Conservation (phyloP, 92 coral and sea anemone species). For the Blastomussa wellsi region DNA sequence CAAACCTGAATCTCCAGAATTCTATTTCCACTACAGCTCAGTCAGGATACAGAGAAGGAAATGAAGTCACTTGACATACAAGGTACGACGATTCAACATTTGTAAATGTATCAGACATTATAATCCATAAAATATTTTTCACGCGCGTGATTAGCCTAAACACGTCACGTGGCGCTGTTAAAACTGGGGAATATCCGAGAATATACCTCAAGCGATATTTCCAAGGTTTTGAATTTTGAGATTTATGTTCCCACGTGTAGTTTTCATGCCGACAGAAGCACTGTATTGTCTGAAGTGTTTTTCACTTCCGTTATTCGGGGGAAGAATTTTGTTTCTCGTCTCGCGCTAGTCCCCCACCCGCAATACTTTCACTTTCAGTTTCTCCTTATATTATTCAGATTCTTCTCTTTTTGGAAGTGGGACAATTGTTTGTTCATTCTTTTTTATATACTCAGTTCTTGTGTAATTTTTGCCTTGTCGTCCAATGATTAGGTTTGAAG, state of each 20-base stretch:
- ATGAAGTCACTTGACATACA: not conserved
- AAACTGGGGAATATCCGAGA: too few species aligned
- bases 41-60: constrained; percentile 15
- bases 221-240: too few species aligned
- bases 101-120: too few species aligned
- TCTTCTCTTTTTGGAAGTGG: too few species aligned
- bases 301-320: not conserved
- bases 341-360: too few species aligned
- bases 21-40: not conserved
- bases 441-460: not conserved
- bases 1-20: not conserved
- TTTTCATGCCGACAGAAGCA: too few species aligned
- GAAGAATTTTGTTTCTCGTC: not conserved
- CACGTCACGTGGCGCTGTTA: too few species aligned
- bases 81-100: not conserved
- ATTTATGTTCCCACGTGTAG: too few species aligned
- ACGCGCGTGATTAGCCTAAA: too few species aligned
- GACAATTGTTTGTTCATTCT: not conserved
- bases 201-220: too few species aligned
- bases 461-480: not conserved
- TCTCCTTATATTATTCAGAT: not conserved
- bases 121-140: too few species aligned
- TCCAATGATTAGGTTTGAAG: not conserved
- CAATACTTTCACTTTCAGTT: too few species aligned
- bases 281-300: not conserved